These are phyloP conservation scores for Whitmania pigra DNA, from an alignment of 1,140 invertebrate genomes.

Conservation along the genomic window DNA sequence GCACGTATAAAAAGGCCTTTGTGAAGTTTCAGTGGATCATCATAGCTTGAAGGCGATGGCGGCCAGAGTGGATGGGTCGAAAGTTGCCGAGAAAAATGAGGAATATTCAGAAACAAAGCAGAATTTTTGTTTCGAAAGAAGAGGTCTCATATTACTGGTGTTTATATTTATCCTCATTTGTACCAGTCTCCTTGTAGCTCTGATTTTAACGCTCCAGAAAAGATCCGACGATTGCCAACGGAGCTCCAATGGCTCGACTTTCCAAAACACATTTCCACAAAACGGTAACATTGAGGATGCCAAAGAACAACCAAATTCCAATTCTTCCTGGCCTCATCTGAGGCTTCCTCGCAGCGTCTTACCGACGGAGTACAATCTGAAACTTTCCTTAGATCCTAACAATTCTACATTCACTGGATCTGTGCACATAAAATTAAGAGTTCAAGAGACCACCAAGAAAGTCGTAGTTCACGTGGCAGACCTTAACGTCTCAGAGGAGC, in stretches of 20 bases:
- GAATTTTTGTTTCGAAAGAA: too few relatives aligned
- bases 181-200: too few relatives aligned
- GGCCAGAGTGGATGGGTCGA: too few relatives aligned
- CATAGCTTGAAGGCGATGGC: too few relatives aligned
- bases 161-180: too few relatives aligned
- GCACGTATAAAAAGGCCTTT: too few relatives aligned
- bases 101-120: too few relatives aligned
- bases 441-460: conserved; percentile 26
- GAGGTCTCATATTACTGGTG: too few relatives aligned
- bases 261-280: background rate
- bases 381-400: conserved; percentile 28
- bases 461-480: conserved; percentile 28
- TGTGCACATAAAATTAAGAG: conserved; percentile 27
- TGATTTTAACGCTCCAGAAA: too few relatives aligned
- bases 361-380: conserved; percentile 29
- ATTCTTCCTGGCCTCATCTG: conserved; percentile 26
- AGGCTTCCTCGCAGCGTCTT: conserved; percentile 28
- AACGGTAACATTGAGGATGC: background rate
- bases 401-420: conserved; percentile 27
- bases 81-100: too few relatives aligned
- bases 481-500: conserved; percentile 15
- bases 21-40: too few relatives aligned
- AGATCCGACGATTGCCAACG: too few relatives aligned
- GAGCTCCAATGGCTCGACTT: background rate
- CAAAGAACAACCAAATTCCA: conserved; percentile 1